phyloP scores from a whole-genome alignment of 2,113 vertebrate species.

The Megaleporinus macrocephalus region DNA sequence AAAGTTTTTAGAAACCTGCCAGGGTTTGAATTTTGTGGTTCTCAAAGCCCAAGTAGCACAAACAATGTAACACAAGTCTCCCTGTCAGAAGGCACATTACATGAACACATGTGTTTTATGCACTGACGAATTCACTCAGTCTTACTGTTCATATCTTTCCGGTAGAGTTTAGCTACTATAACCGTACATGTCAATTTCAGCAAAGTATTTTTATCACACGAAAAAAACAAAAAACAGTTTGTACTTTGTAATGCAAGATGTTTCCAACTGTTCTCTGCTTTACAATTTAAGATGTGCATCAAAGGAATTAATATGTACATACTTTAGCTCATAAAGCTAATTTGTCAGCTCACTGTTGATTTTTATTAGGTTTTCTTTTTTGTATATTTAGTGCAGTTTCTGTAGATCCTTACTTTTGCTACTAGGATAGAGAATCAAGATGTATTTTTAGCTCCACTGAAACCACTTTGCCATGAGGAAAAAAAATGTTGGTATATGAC shows the following conservation, averaged over 20 bases:
- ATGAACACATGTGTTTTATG: slow-evolving; percentile 44
- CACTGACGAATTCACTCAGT: slow-evolving; percentile 46
- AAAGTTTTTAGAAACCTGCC: slow-evolving; percentile 35
- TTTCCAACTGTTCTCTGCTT: slow-evolving; percentile 68
- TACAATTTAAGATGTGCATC: slow-evolving; percentile 67
- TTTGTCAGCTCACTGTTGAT: slow-evolving; percentile 40
- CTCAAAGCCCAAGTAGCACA: slow-evolving; percentile 32
- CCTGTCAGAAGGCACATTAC: slow-evolving; percentile 48
- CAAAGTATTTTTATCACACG: slow-evolving; percentile 60
- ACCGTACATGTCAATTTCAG: slow-evolving; percentile 47
- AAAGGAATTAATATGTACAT: slow-evolving; percentile 53
- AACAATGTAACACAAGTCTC: background rate
- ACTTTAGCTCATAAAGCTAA: slow-evolving; percentile 36
- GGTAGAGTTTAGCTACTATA: slow-evolving; percentile 59
- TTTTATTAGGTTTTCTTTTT: slow-evolving; percentile 22
- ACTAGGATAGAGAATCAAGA: slow-evolving; percentile 45
- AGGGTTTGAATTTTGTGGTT: slow-evolving; percentile 21
- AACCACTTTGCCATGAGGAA: slow-evolving; percentile 44
- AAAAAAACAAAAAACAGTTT: slow-evolving; percentile 60
- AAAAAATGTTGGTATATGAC: slow-evolving; percentile 22
- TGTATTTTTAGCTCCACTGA: slow-evolving; percentile 18
- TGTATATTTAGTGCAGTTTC: slow-evolving; percentile 41
- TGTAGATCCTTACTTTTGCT: slow-evolving; percentile 54
- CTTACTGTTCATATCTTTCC: slow-evolving; percentile 57
- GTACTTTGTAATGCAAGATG: slow-evolving; percentile 70